phyloP scores from a whole-genome alignment of 1,140 invertebrate genomes.

The Brachionus calyciflorus region DNA sequence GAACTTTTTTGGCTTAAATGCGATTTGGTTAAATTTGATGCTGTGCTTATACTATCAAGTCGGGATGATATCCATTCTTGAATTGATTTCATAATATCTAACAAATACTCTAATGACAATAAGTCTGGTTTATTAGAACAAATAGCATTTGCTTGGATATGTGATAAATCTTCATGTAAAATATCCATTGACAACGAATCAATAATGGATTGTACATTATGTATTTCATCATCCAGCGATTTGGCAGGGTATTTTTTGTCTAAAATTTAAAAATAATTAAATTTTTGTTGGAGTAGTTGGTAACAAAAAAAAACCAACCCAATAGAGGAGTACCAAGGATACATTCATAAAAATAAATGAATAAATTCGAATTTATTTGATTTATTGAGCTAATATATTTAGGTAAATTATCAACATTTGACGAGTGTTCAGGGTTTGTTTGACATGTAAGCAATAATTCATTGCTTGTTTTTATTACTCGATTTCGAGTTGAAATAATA shows the following conservation, averaged over 20 bases:
- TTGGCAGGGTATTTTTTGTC: conserved; percentile 30
- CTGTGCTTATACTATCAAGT: conserved; percentile 7
- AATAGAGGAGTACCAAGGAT: neutral
- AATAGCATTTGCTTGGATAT: conserved; percentile 56
- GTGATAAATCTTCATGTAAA: conserved; percentile 56
- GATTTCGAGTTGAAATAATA: neutral
- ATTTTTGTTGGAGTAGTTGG: too few relatives aligned
- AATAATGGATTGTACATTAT: conserved; percentile 59
- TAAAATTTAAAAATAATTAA: neutral
- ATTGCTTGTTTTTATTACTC: conserved; percentile 19
- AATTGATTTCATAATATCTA: conserved; percentile 56
- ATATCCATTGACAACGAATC: conserved; percentile 57
- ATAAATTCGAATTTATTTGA: conserved; percentile 4
- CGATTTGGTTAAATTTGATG: neutral
- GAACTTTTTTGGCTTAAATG: neutral
- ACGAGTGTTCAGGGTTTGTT: neutral
- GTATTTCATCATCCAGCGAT: conserved; percentile 55
- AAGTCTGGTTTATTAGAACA: conserved; percentile 49
- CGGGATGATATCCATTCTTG: conserved; percentile 40
- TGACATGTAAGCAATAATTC: neutral
- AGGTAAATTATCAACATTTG: neutral
- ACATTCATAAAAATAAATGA: conserved; percentile 32
- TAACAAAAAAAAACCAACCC: neutral
- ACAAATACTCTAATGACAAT: conserved; percentile 53
- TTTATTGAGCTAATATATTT: conserved; percentile 29